Evolutionary conservation across 37 sponge, comb jelly and placozoan genomes (phyloP), one percentile per base, ranked within the genome.

Genomic region (Cladorhizidae sp.): DNA sequence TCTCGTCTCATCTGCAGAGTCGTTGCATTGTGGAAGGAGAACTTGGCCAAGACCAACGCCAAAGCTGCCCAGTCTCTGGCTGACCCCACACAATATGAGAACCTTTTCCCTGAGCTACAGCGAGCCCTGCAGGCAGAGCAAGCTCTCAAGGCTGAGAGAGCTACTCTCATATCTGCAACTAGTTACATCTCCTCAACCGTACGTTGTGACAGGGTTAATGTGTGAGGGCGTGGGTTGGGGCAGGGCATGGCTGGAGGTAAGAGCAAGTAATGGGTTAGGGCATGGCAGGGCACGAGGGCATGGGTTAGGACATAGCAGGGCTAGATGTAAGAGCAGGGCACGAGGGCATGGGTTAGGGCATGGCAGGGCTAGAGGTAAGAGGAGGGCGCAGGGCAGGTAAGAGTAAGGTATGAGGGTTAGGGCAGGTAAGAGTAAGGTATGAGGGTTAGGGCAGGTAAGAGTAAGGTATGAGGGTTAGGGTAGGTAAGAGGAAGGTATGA

Each of bases 1-100:
- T n/a, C n/a, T n/a, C 15, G 14, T 61, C 29, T 61, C 62, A 3
- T 12, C 62, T 74, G 31, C 62, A 98, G 93, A 17, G 83, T 93
- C 31, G 95, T 98, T 50, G 43, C 64, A 39, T 63, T 92, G 82
- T 98, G 98, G 98, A 79, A 78, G 50, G 89, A 83, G 43, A 83
- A 93, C 28, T 63, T 95, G 33, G 73, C 86, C n/a, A 86, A 90
- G 56, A 83, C 85, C 38, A 98, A 91, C 59, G 65, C 77, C 33
- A 98, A 98, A 73, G 95, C 90, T 15, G 95, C 98, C 3, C 93
- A 98, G 78, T 80, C 89, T 18, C 73, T 98, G 0, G 98, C 98
- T 57, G 95, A 98, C 57, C 98, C 98, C 11, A 82, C 79, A 0
- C 78, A 93, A 43, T 98, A 98, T 57, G 95, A 89, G 64, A 95